Evolutionary conservation across 64 coral and sea anemone genomes (phyloP).

Genomic region (Porites australiensis): DNA sequence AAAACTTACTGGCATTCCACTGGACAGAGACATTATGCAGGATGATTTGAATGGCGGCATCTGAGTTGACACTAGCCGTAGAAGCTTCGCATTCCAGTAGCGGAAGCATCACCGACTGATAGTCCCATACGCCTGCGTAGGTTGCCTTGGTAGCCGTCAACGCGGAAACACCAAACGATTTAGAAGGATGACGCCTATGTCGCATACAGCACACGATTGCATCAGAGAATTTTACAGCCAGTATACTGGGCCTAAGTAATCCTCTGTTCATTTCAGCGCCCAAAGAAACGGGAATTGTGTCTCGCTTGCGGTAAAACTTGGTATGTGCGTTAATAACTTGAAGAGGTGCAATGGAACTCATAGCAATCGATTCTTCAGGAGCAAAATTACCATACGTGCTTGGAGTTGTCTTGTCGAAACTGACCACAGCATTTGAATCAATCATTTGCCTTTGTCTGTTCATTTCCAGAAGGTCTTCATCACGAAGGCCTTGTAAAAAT

Average conservation of each 20-base stretch:
- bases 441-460: conserved; percentile 37
- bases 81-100: conserved; percentile 60
- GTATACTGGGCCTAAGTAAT: conserved; percentile 51
- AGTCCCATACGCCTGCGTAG: conserved; percentile 47
- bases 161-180: conserved; percentile 34
- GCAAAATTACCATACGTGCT: background rate
- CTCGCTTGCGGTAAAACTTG: conserved; percentile 20
- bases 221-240: conserved; percentile 34
- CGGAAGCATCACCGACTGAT: conserved; percentile 54
- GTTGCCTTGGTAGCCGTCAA: conserved; percentile 2
- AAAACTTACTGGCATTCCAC: conserved; percentile 34
- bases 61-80: conserved; percentile 25
- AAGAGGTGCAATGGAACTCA: background rate
- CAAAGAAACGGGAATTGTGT: conserved; percentile 10
- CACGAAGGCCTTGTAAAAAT: conserved; percentile 7
- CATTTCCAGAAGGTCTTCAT: conserved; percentile 19
- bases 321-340: conserved; percentile 18
- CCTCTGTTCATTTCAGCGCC: conserved; percentile 37
- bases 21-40: conserved; percentile 31
- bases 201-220: conserved; percentile 45
- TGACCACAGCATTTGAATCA: conserved; percentile 28
- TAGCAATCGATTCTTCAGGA: conserved; percentile 28
- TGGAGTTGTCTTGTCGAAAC: background rate
- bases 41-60: conserved; percentile 9
- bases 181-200: conserved; percentile 56